Conservation (phyloP, 2,113 vertebrate genomes). For the Vireo altiloquus region DNA sequence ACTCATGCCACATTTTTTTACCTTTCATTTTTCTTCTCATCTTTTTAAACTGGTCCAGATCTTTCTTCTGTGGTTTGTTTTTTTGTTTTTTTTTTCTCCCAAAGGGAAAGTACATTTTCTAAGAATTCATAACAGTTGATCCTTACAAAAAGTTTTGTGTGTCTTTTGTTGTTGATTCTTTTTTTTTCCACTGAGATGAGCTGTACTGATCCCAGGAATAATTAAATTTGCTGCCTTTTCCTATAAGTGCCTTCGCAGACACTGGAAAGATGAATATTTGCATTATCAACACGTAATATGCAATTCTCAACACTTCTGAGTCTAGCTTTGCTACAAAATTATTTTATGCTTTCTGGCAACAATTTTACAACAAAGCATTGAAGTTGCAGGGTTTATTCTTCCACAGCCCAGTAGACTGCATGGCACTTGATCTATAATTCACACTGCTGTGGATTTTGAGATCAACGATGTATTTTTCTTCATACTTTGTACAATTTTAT, state of each 20-base stretch:
- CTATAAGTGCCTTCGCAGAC: neutral
- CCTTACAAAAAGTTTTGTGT: neutral
- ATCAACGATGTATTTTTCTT: neutral
- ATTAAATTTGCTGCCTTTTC: neutral
- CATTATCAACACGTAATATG: neutral
- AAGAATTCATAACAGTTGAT: neutral
- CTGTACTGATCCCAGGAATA: neutral
- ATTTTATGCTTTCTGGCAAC: neutral
- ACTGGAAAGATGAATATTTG: neutral
- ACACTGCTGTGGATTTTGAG: neutral
- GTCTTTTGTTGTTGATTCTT: neutral
- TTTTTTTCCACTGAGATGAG: neutral
- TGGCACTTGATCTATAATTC: neutral
- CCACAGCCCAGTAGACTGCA: neutral
- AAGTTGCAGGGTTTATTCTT: neutral
- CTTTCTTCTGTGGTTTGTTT: neutral
- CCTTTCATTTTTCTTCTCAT: neutral
- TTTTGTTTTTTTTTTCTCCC: no score
- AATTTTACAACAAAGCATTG: neutral
- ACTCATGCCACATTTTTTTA: neutral
- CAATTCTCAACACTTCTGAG: neutral
- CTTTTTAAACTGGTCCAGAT: neutral
- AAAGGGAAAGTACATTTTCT: neutral
- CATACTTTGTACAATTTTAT: neutral
- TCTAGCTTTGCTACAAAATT: neutral